These are phyloP conservation scores for Diachasma alloeum DNA, from an alignment of 1,140 invertebrate genomes.

Conservation along the genomic window DNA sequence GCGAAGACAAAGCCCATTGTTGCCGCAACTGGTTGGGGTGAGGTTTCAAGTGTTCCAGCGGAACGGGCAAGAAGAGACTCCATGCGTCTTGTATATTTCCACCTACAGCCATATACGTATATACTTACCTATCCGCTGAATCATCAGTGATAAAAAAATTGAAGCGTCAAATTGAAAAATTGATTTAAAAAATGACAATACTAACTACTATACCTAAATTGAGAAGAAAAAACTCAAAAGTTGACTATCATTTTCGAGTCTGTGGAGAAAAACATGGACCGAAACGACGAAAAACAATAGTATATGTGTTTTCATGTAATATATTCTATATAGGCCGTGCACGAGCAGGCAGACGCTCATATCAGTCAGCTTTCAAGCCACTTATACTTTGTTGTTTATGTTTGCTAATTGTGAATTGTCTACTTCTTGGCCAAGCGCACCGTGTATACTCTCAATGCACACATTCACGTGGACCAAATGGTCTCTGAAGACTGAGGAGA, in stretches of 20 bases:
- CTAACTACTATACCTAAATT: too few species aligned
- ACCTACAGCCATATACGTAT: not conserved
- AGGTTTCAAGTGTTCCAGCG: constrained; percentile 61
- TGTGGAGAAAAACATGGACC: too few species aligned
- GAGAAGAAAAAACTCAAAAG: too few species aligned
- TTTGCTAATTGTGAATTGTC: constrained; percentile 67
- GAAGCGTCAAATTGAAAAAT: too few species aligned
- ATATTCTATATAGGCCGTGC: too few species aligned
- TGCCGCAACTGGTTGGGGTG: constrained; percentile 63
- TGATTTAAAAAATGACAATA: too few species aligned
- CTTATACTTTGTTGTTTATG: constrained; percentile 60
- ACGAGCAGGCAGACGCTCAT: constrained; percentile 29
- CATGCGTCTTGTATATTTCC: constrained; percentile 36
- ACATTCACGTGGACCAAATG: not conserved
- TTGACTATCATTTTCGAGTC: too few species aligned
- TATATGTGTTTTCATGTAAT: too few species aligned
- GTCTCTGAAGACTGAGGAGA: not conserved
- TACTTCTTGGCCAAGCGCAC: constrained; percentile 47
- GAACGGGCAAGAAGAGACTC: constrained; percentile 42
- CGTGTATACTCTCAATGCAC: not conserved
- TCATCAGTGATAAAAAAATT: too few species aligned
- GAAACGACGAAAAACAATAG: too few species aligned
- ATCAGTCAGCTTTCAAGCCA: constrained; percentile 52
- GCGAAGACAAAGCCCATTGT: constrained; percentile 66
- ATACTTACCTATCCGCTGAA: too few species aligned